These are phyloP conservation scores for Cygnus buccinator DNA, from an alignment of 2,113 vertebrate species.

Conservation along the genomic window DNA sequence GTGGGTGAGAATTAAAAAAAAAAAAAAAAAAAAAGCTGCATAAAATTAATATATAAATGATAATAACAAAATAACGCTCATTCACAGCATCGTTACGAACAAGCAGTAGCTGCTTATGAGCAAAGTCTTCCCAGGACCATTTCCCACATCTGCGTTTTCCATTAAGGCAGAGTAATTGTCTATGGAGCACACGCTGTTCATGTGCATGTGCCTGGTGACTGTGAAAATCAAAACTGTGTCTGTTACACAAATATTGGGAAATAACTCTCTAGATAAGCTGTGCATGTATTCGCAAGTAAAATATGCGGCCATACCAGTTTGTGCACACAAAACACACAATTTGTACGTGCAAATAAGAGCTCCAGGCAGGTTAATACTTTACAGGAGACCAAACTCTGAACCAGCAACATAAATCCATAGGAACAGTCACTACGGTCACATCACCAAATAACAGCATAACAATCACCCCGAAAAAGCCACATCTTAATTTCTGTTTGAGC, in stretches of 20 bases:
- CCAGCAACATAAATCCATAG: background rate
- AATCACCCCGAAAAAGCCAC: background rate
- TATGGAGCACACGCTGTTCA: background rate
- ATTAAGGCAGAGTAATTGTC: background rate
- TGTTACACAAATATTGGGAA: slow-evolving; percentile 19
- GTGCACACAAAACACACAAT: background rate
- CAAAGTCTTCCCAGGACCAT: background rate
- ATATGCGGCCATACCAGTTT: background rate
- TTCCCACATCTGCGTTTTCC: slow-evolving; percentile 3
- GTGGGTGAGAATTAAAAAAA: background rate
- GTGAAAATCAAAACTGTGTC: slow-evolving; percentile 2
- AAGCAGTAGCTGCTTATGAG: background rate
- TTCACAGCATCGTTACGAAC: background rate
- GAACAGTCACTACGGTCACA: background rate
- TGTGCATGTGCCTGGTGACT: background rate
- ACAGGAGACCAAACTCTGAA: background rate
- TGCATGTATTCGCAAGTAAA: slow-evolving; percentile 8
- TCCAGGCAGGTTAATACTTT: background rate
- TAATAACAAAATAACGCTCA: background rate
- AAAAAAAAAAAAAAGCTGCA: too few species aligned
- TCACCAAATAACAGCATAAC: background rate
- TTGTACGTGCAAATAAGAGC: background rate
- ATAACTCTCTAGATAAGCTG: background rate
- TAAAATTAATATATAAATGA: background rate
- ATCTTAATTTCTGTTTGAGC: background rate